Base-by-base conservation (phyloP, 1,140 invertebrate species). In the Heterodera schachtii region DNA sequence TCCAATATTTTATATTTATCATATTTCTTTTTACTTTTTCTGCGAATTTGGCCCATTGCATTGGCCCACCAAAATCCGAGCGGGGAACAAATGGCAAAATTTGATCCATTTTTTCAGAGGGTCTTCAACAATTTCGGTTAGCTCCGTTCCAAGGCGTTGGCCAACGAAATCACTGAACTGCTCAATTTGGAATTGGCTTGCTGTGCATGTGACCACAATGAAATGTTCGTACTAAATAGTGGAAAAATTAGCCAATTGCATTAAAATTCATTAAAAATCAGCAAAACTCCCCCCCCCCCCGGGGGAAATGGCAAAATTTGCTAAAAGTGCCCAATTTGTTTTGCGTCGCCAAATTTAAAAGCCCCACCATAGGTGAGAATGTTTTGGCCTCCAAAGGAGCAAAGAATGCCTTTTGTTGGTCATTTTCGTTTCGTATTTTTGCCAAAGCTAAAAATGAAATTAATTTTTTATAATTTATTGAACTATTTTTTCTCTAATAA, bases 191-290 rank as follows among this genome's bases (percentile, higher is more conserved):
- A 43, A 76, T n/a, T 41, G 7, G 46, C 7, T 41, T n/a, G 19
- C 16, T 3, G 75, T 44, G 46, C 75, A 76, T 8, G 75, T 47
- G 66, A 76, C 66, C 43, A 76, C 57, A 76, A 76, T 21, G n/a
- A 76, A 76, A 76, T 76, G 49, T 57, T 76, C 1, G 44, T 76
- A 76, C 75, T 76, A 64, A 57, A 76, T 19, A 49, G 31, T 21
- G 13, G 60, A 75, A 8, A 44, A 16, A 31, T 31, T 31, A 31
- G 0, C 31, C 31, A 31, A 31, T 31, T 31, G 31, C 31, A 31
- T 0, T 31, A 31, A 31, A 31, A 31, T 31, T 31, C 31, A 31
- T 31, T 31, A 31, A 41, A 52, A 52, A 2, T 52, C 0, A 52
- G 8, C 52, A 52, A 52, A 52, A 52, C 5, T 52, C 52, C 52